phyloP scores from a whole-genome alignment of 1,140 invertebrate species.

The Dendroctonus valens region DNA sequence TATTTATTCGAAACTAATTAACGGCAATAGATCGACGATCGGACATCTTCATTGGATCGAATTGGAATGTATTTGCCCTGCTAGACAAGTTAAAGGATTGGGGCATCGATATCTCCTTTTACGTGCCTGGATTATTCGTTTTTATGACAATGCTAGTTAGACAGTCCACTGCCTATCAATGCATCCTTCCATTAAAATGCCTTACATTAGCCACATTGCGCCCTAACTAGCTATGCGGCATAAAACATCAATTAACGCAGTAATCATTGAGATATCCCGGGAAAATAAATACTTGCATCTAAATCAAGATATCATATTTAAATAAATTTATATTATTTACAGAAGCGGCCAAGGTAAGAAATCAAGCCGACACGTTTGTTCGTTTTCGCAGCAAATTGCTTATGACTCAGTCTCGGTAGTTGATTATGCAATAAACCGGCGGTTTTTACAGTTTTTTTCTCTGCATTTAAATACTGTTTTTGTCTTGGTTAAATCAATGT shows the following conservation, averaged over 20 bases:
- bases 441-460: slow-evolving; percentile 20
- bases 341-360: slow-evolving; percentile 27
- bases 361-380: slow-evolving; percentile 26
- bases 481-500: no score
- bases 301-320: slow-evolving; percentile 23
- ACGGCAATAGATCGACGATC: background rate
- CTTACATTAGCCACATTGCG: background rate
- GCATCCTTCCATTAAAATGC: no score
- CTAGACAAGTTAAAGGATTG: no score
- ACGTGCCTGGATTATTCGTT: no score
- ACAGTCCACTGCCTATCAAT: no score
- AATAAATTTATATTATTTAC: slow-evolving; percentile 26
- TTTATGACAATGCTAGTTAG: no score
- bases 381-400: slow-evolving; percentile 19
- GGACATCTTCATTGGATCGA: background rate
- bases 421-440: slow-evolving; percentile 10
- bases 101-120: no score
- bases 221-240: background rate
- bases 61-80: no score
- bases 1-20: slow-evolving; percentile 11
- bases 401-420: slow-evolving; percentile 15
- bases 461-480: background rate
- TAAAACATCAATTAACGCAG: slow-evolving; percentile 14
- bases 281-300: slow-evolving; percentile 6
- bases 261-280: slow-evolving; percentile 11